phyloP scores from a whole-genome alignment of 2,888 invertebrate genomes.

The Achlya flavicornis region DNA sequence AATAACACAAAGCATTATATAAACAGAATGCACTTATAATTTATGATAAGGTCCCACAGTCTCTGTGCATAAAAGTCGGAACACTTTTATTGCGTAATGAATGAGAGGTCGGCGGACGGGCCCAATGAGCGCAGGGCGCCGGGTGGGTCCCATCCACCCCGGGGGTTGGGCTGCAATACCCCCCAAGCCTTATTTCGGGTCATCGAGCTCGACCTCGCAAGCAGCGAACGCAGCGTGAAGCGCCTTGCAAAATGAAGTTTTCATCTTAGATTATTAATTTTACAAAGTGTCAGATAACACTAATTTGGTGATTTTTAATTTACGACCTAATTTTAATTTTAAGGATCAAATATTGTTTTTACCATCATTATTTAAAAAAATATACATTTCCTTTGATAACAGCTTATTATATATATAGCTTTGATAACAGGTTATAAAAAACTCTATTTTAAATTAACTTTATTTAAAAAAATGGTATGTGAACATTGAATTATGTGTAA shows the following conservation, averaged over 20 bases:
- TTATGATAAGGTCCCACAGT: constrained; percentile 10
- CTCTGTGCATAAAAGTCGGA: constrained; percentile 56
- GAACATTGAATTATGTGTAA: no score
- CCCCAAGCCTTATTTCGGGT: constrained; percentile 81
- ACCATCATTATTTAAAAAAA: no score
- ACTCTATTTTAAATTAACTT: no score
- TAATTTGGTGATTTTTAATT: constrained; percentile 40
- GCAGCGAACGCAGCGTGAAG: constrained; percentile 68
- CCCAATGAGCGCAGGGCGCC: constrained; percentile 57
- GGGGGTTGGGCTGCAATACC: constrained; percentile 64
- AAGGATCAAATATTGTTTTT: no score
- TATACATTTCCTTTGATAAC: no score
- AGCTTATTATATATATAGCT: no score
- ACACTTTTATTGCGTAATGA: constrained; percentile 83
- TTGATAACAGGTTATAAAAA: no score
- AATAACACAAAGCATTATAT: constrained; percentile 3
- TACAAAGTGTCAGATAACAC: constrained; percentile 55
- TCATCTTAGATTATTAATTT: constrained; percentile 75
- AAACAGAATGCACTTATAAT: constrained; percentile 7
- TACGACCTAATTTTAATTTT: no score
- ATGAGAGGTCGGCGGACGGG: constrained; percentile 78
- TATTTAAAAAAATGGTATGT: no score
- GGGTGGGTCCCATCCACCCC: constrained; percentile 32
- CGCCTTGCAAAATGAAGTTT: constrained; percentile 75
- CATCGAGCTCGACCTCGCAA: constrained; percentile 77